Conservation (phyloP, 2,797 vertebrate species). For the Acridotheres tristis region DNA sequence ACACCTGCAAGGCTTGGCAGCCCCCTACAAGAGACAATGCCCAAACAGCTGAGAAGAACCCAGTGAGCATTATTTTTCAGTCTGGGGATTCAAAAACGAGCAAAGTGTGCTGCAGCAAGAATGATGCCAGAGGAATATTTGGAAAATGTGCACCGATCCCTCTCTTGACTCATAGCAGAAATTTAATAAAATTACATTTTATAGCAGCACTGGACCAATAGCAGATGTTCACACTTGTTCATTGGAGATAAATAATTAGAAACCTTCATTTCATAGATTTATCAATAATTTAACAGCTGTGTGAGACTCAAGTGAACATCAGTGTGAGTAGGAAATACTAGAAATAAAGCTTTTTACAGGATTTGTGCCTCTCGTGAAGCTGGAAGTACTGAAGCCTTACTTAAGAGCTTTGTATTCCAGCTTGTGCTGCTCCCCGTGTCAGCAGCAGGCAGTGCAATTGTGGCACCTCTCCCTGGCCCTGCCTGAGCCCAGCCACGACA, state of each 20-base stretch:
- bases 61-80: not conserved
- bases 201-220: not conserved
- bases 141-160: rapidly evolving
- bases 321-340: not conserved
- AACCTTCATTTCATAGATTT: not conserved
- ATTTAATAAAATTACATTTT: not conserved
- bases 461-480: not conserved
- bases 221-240: not conserved
- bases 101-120: not conserved
- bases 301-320: not conserved
- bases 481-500: not conserved
- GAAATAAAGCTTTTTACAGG: not conserved
- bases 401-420: not conserved
- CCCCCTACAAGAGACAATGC: not conserved
- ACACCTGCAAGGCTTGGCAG: not conserved
- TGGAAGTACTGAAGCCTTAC: not conserved
- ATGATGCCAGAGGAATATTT: not conserved
- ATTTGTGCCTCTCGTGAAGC: not conserved
- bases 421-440: not conserved
- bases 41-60: not conserved
- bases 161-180: not conserved
- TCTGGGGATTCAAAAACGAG: not conserved
- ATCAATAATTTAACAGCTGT: not conserved
- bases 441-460: not conserved
- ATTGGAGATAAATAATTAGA: not conserved